Evolutionary conservation across 1,140 invertebrate genomes (phyloP).

Genomic region (Chymomyza costata): DNA sequence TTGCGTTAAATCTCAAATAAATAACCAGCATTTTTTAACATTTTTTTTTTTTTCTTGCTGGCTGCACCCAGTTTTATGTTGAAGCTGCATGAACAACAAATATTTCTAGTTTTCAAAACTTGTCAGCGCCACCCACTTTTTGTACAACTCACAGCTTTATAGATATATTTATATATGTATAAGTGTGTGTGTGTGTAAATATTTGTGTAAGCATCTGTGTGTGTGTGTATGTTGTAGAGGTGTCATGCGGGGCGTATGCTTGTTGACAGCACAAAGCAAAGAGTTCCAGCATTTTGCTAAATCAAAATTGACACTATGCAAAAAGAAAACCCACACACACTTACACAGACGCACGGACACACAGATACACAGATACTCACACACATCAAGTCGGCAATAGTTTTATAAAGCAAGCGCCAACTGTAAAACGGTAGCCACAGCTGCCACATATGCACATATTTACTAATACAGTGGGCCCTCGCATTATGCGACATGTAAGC

Average conservation of each 20-base stretch:
- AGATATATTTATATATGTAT: constrained; percentile 4
- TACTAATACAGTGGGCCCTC: constrained; percentile 6
- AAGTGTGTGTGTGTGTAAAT: constrained; percentile 1
- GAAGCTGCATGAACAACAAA: constrained; percentile 24
- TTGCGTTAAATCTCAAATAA: no score
- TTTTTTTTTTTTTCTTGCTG: not conserved
- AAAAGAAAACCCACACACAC: constrained; percentile 58
- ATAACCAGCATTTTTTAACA: not conserved
- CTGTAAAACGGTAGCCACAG: constrained; percentile 56
- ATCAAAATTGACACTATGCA: constrained; percentile 70
- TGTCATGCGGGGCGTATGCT: constrained; percentile 42
- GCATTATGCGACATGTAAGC: no score
- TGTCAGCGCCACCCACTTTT: constrained; percentile 67
- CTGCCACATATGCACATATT: constrained; percentile 21
- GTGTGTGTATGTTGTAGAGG: constrained; percentile 40
- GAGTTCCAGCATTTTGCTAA: constrained; percentile 55
- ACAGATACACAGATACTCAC: no score
- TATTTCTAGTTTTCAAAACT: constrained; percentile 47
- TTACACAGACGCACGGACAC: no score
- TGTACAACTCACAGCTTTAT: constrained; percentile 21
- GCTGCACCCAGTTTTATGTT: constrained; percentile 54
- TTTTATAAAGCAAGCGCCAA: constrained; percentile 22
- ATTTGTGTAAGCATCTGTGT: not conserved
- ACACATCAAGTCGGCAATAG: no score
- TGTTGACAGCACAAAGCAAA: constrained; percentile 40